Percentiles rank a stretch among this genome's conserved stretches.
These are phyloP conservation scores for Heterodera schachtii DNA, from an alignment of 1,140 invertebrate species.

Conservation along the genomic window DNA sequence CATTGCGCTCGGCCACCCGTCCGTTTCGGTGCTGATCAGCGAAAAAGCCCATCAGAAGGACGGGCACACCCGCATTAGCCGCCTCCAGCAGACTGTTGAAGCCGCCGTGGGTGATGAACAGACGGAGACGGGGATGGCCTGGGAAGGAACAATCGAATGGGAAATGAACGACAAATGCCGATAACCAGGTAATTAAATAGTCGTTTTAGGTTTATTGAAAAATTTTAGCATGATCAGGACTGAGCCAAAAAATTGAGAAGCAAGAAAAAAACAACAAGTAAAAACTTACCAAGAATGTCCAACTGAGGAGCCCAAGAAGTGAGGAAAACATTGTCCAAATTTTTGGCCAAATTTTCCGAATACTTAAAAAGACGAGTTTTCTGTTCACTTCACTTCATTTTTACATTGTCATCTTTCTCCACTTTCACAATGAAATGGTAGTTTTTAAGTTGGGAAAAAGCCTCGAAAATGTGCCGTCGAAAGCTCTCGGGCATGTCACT, in stretches of 20 bases:
- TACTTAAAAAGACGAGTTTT: not conserved
- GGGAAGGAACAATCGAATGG: not conserved
- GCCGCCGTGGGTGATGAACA: conserved; percentile 50
- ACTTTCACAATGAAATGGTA: conserved; percentile 49
- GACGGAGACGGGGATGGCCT: conserved; percentile 30
- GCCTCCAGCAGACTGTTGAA: conserved; percentile 48
- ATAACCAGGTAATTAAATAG: no score
- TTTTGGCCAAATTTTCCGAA: not conserved
- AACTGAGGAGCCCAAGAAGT: conserved; percentile 32
- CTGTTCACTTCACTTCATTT: not conserved
- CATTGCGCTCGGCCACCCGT: conserved; percentile 32
- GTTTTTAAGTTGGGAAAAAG: conserved; percentile 27
- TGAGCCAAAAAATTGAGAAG: no score
- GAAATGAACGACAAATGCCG: no score
- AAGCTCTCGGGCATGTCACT: conserved; percentile 30
- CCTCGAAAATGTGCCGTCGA: conserved; percentile 31
- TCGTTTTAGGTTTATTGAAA: not conserved
- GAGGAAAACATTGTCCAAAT: conserved; percentile 29
- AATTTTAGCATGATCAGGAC: not conserved
- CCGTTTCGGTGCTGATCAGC: conserved; percentile 46
- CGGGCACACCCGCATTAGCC: conserved; percentile 36
- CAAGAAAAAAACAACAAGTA: not conserved
- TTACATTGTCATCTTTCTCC: conserved; percentile 44
- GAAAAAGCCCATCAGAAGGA: conserved; percentile 40
- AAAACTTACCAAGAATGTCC: conserved; percentile 29